phyloP scores from a whole-genome alignment of 2,113 vertebrate genomes.

The Engraulis encrasicolus region DNA sequence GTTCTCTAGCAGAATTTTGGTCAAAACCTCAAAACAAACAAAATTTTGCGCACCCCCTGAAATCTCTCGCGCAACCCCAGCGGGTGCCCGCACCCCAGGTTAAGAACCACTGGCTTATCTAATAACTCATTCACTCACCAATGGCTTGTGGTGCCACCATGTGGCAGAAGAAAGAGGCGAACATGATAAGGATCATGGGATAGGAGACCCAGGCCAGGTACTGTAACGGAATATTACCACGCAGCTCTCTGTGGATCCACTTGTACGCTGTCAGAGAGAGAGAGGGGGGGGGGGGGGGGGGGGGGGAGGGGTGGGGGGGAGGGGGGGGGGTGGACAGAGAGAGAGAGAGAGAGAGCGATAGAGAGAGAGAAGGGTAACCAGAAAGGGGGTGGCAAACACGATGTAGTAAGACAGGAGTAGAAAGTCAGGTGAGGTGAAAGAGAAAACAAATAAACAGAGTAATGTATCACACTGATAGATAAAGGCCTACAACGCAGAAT shows the following conservation, averaged over 20 bases:
- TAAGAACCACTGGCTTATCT: too few species aligned
- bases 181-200: conserved; percentile 87
- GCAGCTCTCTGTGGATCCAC: conserved; percentile 84
- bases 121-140: conserved; percentile 80
- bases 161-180: conserved; percentile 91
- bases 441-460: background rate
- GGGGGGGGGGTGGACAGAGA: background rate
- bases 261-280: conserved; percentile 82
- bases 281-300: background rate
- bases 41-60: too few species aligned
- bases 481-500: too few species aligned
- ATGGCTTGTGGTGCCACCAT: conserved; percentile 91
- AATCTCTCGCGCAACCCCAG: too few species aligned
- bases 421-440: background rate
- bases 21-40: too few species aligned
- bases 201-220: conserved; percentile 88
- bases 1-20: too few species aligned
- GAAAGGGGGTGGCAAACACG: background rate
- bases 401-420: background rate
- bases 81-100: too few species aligned
- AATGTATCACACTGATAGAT: too few species aligned
- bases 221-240: conserved; percentile 83
- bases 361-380: conserved; percentile 5
- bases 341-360: background rate
- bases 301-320: background rate